Base-by-base conservation (phyloP, 2,888 invertebrate genomes). In the Mesorhabditis spiculigera region DNA sequence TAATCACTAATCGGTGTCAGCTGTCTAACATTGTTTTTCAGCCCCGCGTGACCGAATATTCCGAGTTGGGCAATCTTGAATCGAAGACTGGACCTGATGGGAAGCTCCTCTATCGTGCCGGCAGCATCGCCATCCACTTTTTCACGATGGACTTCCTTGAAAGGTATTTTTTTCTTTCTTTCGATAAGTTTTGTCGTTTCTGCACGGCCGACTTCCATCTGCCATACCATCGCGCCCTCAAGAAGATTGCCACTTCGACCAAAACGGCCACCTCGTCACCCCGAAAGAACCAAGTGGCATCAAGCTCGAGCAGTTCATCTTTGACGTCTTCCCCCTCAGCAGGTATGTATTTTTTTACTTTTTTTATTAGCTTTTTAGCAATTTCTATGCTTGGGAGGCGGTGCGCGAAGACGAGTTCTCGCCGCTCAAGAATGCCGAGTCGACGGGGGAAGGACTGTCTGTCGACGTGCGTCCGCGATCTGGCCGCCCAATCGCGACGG, bases 271-370 rank as follows among this genome's bases (percentile, higher is more conserved):
- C 4, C 8, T 86, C 42, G 89, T 91, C 61, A 91, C 90, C 75
- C 96, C 98, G 0, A 90, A 90, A 0, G 90, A 90, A 73, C 91
- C 94, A 0, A 98, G 98, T 83, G 98, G 97, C 8, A 93, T 98
- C 77, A 99, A 99, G 89, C 92, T 99, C 88, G 98, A 99, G 86
- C 98, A 97, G 87, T 99, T 99, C 86, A 93, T 99, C 8, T 99
- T 99, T 86, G 98, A 99, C 87, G 95, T 97, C 0, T 98, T 99
- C 86, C 92, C 92, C 84, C 94, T 93, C 87, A 91, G 95, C 0
- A 91, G 93, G 89, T 90, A 86, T 86, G 88, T 62, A 41, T 62
- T 71, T 68, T 4, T 45, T 58, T 10, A 63, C 64, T 16, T 28
- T n/a, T n/a, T 45, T 44, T 41, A 45, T 63, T 10, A 67, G 45